These are phyloP conservation scores for Ostrea edulis DNA, from an alignment of 1,140 invertebrate genomes.

Conservation along the genomic window DNA sequence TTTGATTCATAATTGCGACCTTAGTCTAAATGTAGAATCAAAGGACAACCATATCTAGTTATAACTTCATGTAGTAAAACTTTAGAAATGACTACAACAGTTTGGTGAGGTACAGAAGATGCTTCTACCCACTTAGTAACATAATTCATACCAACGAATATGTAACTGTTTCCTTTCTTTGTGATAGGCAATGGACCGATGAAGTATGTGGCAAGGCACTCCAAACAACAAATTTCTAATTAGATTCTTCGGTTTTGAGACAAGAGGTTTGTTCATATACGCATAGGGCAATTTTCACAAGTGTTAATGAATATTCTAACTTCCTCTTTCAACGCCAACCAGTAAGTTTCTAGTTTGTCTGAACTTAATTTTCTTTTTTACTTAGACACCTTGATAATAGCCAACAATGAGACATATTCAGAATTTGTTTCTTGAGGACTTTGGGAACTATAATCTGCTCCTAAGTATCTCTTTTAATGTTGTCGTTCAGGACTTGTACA, in stretches of 20 bases:
- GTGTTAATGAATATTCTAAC: slow-evolving; percentile 40
- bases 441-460: slow-evolving; percentile 49
- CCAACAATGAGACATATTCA: slow-evolving; percentile 52
- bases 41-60: neutral
- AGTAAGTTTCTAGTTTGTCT: slow-evolving; percentile 50
- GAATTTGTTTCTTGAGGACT: slow-evolving; percentile 39
- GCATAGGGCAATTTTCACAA: neutral
- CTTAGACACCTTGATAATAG: slow-evolving; percentile 50
- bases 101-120: slow-evolving; percentile 42
- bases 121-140: slow-evolving; percentile 49
- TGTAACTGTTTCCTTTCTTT: slow-evolving; percentile 46
- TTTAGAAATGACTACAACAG: slow-evolving; percentile 2
- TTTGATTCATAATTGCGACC: too few species aligned
- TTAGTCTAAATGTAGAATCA: slow-evolving; percentile 50
- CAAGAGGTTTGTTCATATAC: slow-evolving; percentile 15
- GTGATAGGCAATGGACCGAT: slow-evolving; percentile 44
- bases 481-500: neutral
- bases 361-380: slow-evolving; percentile 49
- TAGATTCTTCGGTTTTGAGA: neutral
- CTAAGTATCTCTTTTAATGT: neutral
- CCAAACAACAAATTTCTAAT: slow-evolving; percentile 20
- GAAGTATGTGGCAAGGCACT: slow-evolving; percentile 40
- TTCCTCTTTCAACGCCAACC: slow-evolving; percentile 46
- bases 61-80: slow-evolving; percentile 15
- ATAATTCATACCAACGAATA: slow-evolving; percentile 46